These are phyloP conservation scores for Brachynemurus nebulosus DNA, from an alignment of 2,888 invertebrate genomes.

Conservation along the genomic window DNA sequence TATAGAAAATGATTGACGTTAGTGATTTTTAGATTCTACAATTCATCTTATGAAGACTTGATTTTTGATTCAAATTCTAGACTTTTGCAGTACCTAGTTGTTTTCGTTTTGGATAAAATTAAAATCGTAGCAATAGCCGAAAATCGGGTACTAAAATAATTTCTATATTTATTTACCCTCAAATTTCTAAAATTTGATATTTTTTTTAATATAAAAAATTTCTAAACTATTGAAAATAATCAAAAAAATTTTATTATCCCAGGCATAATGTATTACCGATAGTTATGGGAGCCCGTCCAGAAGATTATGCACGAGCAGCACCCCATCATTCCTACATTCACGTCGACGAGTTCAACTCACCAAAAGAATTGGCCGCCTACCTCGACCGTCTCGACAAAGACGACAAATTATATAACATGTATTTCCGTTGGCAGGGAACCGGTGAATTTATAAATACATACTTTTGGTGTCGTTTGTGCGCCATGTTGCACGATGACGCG, in stretches of 20 bases:
- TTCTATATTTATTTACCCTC: too few relatives aligned
- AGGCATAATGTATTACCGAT: slow-evolving; percentile 80
- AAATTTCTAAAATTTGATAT: neutral
- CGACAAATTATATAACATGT: slow-evolving; percentile 84
- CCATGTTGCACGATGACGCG: slow-evolving; percentile 63
- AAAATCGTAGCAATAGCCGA: too few relatives aligned
- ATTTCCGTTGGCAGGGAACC: slow-evolving; percentile 78
- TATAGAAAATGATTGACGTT: too few relatives aligned
- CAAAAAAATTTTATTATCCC: slow-evolving; percentile 11
- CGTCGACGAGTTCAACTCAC: slow-evolving; percentile 85
- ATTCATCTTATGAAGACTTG: too few relatives aligned
- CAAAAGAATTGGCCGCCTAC: slow-evolving; percentile 77
- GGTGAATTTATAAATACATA: slow-evolving; percentile 94
- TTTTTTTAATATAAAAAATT: neutral
- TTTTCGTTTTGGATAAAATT: too few relatives aligned
- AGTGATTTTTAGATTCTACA: too few relatives aligned
- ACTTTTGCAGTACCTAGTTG: too few relatives aligned
- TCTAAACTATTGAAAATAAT: neutral
- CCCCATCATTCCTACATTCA: slow-evolving; percentile 89
- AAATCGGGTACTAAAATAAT: too few relatives aligned
- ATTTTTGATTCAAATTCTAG: too few relatives aligned
- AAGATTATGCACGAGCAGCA: slow-evolving; percentile 78
- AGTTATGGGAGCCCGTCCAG: slow-evolving; percentile 89
- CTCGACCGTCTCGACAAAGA: slow-evolving; percentile 72
- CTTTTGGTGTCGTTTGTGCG: slow-evolving; percentile 85